These are phyloP conservation scores for Drosophila hydei DNA, from an alignment of 1,140 invertebrate species.

Conservation along the genomic window DNA sequence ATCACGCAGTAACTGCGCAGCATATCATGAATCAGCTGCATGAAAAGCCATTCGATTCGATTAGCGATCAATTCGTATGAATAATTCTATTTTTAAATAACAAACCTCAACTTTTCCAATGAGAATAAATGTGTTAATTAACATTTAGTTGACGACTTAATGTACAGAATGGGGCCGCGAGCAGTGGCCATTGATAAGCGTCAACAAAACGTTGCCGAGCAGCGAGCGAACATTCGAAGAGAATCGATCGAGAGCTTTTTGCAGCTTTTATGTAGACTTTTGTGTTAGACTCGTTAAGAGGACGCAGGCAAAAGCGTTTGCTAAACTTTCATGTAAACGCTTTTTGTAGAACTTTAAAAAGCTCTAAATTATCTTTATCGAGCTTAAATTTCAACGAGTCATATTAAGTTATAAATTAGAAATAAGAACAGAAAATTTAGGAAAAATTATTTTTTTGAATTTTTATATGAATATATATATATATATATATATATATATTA, in stretches of 20 bases:
- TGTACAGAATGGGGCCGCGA: background rate
- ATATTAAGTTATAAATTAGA: too few relatives aligned
- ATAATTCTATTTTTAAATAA: constrained; percentile 26
- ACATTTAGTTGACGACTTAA: background rate
- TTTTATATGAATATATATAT: too few relatives aligned
- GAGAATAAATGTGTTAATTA: constrained; percentile 19
- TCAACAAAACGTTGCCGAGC: background rate
- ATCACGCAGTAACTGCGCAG: constrained; percentile 22
- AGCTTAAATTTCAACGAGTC: too few relatives aligned
- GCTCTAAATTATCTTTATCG: constrained; percentile 2
- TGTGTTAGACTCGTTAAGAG: constrained; percentile 3
- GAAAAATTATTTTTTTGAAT: too few relatives aligned
- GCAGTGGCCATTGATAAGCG: constrained; percentile 26
- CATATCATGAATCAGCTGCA: constrained; percentile 36
- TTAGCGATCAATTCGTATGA: constrained; percentile 9
- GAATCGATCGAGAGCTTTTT: constrained; percentile 5
- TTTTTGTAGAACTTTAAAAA: background rate
- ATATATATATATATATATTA: too few relatives aligned
- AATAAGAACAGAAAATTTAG: too few relatives aligned
- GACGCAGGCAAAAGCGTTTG: background rate
- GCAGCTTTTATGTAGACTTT: constrained; percentile 30
- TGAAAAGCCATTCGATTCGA: constrained; percentile 28
- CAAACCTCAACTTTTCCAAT: background rate
- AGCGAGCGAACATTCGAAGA: constrained; percentile 8
- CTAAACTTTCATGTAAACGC: background rate